Evolutionary conservation across 2,888 invertebrate species (phyloP), one percentile per base, ranked within the genome.

Genomic region (Drosophila mercatorum): DNA sequence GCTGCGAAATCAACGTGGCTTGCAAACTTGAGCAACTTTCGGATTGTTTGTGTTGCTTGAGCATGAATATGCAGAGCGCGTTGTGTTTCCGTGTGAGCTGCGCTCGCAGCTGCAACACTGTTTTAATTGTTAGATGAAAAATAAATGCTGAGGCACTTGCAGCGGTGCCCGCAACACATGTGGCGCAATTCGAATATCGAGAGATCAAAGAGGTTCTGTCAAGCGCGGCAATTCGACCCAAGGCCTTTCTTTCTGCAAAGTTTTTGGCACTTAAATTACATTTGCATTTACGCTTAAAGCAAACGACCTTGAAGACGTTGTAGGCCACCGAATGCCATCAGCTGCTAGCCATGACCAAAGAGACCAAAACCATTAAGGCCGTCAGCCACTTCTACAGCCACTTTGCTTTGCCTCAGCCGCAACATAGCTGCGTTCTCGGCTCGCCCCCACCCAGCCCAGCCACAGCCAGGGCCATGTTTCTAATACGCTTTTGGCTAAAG

Each of bases 401-500:
- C 68, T 82, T 75, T 67, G 28, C 34, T 3, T 17, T 62, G 64
- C 65, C 72, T 68, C 65, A 65, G 78, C 82, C 87, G 58, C 84
- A 84, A 52, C 49, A 70, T 71, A 58, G 65, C 76, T 68, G 57
- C 49, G 57, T 60, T 66, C 62, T 61, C 60, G 51, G 55, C 46
- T 28, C 38, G 17, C 10, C 53, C 52, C 34, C 31, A 55, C 52
- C 41, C 22, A 10, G 4, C 26, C 17, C 22, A 0, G 2, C 22
- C 26, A 0, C n/a, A 14, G 8, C 14, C 5, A 12, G 17, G 28
- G 28, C 57, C 68, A 53, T 76, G 88, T 78, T 76, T 75, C 79
- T 85, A 88, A 88, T 79, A 87, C 89, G 85, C 89, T 87, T 80
- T 87, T 75, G 88, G 89, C 82, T 66, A 72, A 70, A 82, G 85